Evolutionary conservation across 2,888 invertebrate genomes (phyloP).

Genomic region (Drosophila cognata): DNA sequence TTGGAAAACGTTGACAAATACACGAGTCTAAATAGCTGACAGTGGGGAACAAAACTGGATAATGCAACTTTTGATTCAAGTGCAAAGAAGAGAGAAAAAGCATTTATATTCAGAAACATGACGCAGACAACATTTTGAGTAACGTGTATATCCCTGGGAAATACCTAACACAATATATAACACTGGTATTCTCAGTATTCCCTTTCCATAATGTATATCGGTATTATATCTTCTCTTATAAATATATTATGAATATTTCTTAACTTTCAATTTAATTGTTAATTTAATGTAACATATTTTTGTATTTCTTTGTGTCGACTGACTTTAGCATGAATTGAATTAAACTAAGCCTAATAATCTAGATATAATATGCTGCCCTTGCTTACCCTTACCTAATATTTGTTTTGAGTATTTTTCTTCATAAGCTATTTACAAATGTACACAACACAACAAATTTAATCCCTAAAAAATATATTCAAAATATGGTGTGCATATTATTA

Average conservation of each 20-base stretch:
- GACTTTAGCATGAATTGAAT: not conserved
- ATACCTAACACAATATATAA: too few species aligned
- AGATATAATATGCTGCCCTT: not conserved
- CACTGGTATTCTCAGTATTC: not conserved
- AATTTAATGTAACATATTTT: too few species aligned
- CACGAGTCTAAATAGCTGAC: slow-evolving; percentile 5
- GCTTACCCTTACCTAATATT: not conserved
- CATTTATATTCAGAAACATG: not conserved
- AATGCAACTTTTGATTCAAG: not conserved
- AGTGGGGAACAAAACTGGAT: not conserved
- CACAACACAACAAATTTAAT: not conserved
- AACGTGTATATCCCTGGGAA: rapidly evolving
- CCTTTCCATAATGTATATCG: not conserved
- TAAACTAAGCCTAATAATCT: not conserved
- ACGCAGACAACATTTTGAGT: not conserved
- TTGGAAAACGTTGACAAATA: slow-evolving; percentile 24
- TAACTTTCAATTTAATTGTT: too few species aligned
- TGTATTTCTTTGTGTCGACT: too few species aligned
- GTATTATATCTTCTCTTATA: not conserved
- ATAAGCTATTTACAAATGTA: not conserved
- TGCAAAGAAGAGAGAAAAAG: not conserved
- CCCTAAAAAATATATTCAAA: not conserved
- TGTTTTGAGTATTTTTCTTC: not conserved
- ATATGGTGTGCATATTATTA: not conserved
- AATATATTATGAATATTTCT: too few species aligned